Evolutionary conservation across 2,888 invertebrate genomes (phyloP), one percentile per base, ranked within the genome.

Genomic region (Sphaerophoria taeniata): DNA sequence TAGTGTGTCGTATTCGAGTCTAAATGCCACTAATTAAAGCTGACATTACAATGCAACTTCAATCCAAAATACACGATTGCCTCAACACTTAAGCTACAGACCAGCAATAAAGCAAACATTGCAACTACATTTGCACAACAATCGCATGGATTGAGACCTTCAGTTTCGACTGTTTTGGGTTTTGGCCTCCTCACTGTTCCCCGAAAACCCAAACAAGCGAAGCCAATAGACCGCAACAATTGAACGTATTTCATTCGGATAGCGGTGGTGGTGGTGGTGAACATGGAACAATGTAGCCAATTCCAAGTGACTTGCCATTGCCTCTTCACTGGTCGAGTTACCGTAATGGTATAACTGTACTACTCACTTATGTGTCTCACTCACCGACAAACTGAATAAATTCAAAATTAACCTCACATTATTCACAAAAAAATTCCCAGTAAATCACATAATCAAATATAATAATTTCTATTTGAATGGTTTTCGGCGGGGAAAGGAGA

Each of bases 391-490:
- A 55, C 67, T 80, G 63, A 72, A 80, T 84, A 80, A 80, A 84
- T 80, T 84, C 75, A 72, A 75, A 75, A 76, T 71, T 80, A 84
- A 80, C 80, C 84, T 75, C 84, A 76, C 80, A 80, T 80, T 84
- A 80, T 75, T 80, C 84, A 72, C 75, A 75, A 71, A 80, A 80
- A 75, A 84, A 80, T 80, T 75, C 75, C 43, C 84, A 84, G 84
- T 84, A 80, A 84, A 84, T 84, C 80, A 84, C 84, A 82, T 69
- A 80, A 80, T 80, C 84, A 84, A 84, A 84, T 84, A 80, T 71
- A 80, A 83, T 83, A 83, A 83, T 74, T 83, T 83, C 83, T 65
- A 79, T 79, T 83, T 58, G 56, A 83, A 70, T 74, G 58, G 67
- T 45, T 61, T 63, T 14, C 53, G 39, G 60, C 47, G 61, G n/a